Evolutionary conservation across 2,888 invertebrate genomes (phyloP).

Genomic region (Adineta ricciae): DNA sequence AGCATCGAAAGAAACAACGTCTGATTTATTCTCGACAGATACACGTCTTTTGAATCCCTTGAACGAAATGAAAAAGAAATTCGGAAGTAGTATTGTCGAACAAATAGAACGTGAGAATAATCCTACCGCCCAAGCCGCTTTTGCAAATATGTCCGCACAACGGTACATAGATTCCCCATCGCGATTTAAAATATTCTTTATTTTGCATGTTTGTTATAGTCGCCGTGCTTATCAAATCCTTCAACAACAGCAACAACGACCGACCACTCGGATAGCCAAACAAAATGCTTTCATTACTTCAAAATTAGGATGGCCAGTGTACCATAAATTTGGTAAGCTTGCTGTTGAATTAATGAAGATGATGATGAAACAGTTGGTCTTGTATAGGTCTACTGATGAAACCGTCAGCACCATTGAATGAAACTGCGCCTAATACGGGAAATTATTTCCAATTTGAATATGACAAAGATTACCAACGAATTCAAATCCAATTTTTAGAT

Average conservation of each 20-base stretch:
- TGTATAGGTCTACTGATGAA: slow-evolving; percentile 1
- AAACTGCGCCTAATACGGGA: slow-evolving; percentile 43
- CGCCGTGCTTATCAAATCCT: neutral
- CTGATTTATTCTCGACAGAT: neutral
- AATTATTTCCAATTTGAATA: slow-evolving; percentile 67
- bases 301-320: slow-evolving; percentile 59
- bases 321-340: slow-evolving; percentile 57
- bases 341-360: too few species aligned
- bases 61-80: slow-evolving; percentile 66
- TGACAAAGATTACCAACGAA: slow-evolving; percentile 62
- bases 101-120: slow-evolving; percentile 42
- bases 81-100: slow-evolving; percentile 65
- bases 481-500: slow-evolving; percentile 65
- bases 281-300: slow-evolving; percentile 47
- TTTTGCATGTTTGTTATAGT: neutral
- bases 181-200: neutral
- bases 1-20: neutral
- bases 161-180: neutral
- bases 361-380: too few species aligned
- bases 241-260: slow-evolving; percentile 43
- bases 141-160: neutral
- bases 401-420: neutral
- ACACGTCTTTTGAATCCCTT: slow-evolving; percentile 58
- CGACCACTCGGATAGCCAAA: slow-evolving; percentile 57
- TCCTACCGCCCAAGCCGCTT: neutral